Base-by-base conservation (phyloP, 2,888 invertebrate genomes). In the Acleris holmiana region DNA sequence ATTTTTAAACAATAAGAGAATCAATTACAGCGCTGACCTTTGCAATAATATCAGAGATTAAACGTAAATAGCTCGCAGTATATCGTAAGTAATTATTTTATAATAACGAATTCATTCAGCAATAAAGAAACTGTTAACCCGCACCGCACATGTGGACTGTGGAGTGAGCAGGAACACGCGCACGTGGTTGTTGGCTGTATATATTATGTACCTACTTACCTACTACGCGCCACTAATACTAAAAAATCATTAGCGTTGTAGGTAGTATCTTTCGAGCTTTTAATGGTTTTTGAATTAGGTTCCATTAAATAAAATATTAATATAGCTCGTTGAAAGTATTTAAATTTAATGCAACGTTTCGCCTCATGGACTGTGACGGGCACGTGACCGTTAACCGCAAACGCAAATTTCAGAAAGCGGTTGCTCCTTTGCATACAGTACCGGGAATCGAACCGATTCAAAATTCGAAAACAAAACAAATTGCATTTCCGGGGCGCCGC, bases 401-500 rank as follows among this genome's bases (percentile, higher is more conserved):
- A 82, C 78, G 75, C 83, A 80, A 77, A 75, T 72, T 76, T 71
- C 75, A 71, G 71, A 62, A 72, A 71, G 72, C 69, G 73, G 66
- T 59, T 59, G 58, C 70, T 72, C 68, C 69, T 71, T 71, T 65
- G 70, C 70, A 71, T 71, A 71, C 68, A 68, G 68, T 79, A 78
- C 77, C 70, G 71, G 73, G 78, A 82, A 85, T 83, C 79, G 79
- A 84, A 70, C 69, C 74, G 78, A 81, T 77, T 80, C 78, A 71
- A 78, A 80, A 78, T 79, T 80, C 76, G 78, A 87, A 88, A 89
- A 88, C 85, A 84, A 86, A 90, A 88, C 83, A 79, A 87, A 83
- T 85, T 82, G 80, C 83, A 78, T 87, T 92, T 92, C 91, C 87
- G 88, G 89, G 84, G 87, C 84, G 79, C 80, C 83, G 83, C 76